Conservation (phyloP, 2,113 vertebrate species). For the Alces alces region DNA sequence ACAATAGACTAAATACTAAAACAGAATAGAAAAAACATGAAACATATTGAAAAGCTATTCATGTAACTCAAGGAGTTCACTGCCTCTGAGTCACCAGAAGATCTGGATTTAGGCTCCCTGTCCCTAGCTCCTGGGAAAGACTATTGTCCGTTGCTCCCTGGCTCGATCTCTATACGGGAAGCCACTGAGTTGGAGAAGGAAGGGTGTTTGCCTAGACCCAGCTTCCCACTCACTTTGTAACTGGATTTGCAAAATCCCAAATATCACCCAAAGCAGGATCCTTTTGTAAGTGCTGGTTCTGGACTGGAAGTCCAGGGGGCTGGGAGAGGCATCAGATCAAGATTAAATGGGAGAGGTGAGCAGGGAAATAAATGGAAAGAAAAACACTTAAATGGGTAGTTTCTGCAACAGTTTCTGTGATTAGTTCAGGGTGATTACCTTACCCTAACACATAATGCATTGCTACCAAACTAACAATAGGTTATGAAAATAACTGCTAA, state of each 20-base stretch:
- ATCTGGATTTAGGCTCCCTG: not conserved
- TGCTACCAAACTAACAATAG: not conserved
- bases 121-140: not conserved
- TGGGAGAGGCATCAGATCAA: not conserved
- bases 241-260: not conserved
- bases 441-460: not conserved
- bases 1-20: not conserved
- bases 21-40: not conserved
- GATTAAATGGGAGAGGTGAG: not conserved
- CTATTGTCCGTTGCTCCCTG: not conserved
- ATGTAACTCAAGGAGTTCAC: not conserved
- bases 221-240: not conserved
- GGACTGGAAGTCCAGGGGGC: not conserved
- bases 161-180: not conserved
- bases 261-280: not conserved
- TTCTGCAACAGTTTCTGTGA: not conserved
- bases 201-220: not conserved
- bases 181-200: not conserved
- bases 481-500: not conserved
- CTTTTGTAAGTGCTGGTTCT: not conserved
- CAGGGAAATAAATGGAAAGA: not conserved
- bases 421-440: not conserved
- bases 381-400: not conserved
- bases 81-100: not conserved
- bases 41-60: not conserved